Evolutionary conservation across 2,113 vertebrate species (phyloP).

Genomic region (Motacilla alba): DNA sequence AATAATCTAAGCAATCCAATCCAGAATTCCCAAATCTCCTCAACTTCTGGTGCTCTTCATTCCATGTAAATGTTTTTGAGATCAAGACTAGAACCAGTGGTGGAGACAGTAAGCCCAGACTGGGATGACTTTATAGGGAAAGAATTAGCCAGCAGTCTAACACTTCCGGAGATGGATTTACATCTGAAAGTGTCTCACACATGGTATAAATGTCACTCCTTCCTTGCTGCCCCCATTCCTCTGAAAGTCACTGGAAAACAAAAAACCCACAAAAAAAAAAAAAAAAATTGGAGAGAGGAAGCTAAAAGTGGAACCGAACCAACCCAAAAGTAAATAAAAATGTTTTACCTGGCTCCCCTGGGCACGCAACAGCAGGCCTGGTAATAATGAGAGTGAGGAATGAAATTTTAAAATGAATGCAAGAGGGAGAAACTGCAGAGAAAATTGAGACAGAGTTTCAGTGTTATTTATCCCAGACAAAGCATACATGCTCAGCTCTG

Average conservation of each 20-base stretch:
- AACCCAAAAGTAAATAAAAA: slow-evolving; percentile 49
- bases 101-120: background rate
- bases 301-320: slow-evolving; percentile 14
- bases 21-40: background rate
- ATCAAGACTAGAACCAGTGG: background rate
- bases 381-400: slow-evolving; percentile 46
- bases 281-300: background rate
- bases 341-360: slow-evolving; percentile 35
- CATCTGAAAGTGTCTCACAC: background rate
- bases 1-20: background rate
- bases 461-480: slow-evolving; percentile 53
- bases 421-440: slow-evolving; percentile 57
- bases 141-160: background rate
- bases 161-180: background rate
- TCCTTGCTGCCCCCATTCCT: background rate
- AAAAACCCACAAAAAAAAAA: background rate
- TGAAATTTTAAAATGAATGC: slow-evolving; percentile 60
- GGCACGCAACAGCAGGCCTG: background rate
- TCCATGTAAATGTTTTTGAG: background rate
- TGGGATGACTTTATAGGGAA: background rate
- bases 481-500: slow-evolving; percentile 6
- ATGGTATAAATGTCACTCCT: background rate
- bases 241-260: background rate
- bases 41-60: background rate
- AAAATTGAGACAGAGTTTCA: slow-evolving; percentile 53